These are phyloP conservation scores for Myiothlypis chrysogaster DNA, from an alignment of 2,797 vertebrate genomes.

Conservation along the genomic window DNA sequence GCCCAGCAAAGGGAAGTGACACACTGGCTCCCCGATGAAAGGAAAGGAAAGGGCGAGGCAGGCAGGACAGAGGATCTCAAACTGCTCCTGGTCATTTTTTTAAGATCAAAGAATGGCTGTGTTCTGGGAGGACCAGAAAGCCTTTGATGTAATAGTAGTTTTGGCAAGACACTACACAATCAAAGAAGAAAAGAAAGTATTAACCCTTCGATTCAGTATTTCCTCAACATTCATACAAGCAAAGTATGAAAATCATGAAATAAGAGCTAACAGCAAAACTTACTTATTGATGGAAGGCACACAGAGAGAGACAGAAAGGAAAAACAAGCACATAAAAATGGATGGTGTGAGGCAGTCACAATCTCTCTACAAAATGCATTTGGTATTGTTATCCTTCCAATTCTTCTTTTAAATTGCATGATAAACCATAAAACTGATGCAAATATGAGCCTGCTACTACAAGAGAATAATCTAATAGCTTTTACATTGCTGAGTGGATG, in stretches of 20 bases:
- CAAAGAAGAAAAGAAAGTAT: not conserved
- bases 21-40: not conserved
- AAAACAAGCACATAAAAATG: not conserved
- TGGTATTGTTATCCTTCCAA: not conserved
- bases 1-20: not conserved
- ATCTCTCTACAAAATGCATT: not conserved
- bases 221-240: not conserved
- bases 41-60: constrained; percentile 53
- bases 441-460: not conserved
- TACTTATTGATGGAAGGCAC: not conserved
- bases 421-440: not conserved
- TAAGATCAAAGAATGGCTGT: constrained; percentile 48
- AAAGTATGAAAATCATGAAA: not conserved
- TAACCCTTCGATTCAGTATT: not conserved
- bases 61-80: constrained; percentile 5
- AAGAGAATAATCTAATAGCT: not conserved
- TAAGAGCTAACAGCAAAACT: not conserved
- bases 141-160: constrained; percentile 50
- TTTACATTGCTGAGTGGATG: not conserved
- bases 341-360: not conserved
- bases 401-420: not conserved
- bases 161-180: constrained; percentile 37
- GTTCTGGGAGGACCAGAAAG: not conserved
- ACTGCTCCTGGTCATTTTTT: not conserved
- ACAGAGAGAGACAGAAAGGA: not conserved